phyloP scores from a whole-genome alignment of 2,113 vertebrate species.

The Maccullochella peelii region DNA sequence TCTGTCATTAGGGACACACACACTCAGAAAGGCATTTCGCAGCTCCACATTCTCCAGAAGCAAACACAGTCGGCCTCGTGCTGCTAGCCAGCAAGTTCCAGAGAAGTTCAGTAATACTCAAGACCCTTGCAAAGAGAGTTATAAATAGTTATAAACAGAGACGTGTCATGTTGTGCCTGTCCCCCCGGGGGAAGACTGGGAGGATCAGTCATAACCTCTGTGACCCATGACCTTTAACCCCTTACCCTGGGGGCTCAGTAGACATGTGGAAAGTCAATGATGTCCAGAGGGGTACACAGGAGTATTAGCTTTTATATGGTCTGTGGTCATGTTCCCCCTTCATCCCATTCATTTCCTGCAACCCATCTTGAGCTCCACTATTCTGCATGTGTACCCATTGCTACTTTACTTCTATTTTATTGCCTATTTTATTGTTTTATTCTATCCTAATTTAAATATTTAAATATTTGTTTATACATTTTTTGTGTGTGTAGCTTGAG shows the following conservation, averaged over 20 bases:
- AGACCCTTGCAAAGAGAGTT: slow-evolving; percentile 34
- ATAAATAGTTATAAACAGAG: slow-evolving; percentile 64
- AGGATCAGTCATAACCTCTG: slow-evolving; percentile 60
- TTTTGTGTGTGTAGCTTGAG: not conserved
- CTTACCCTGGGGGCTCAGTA: slow-evolving; percentile 41
- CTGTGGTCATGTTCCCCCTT: slow-evolving; percentile 23
- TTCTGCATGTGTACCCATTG: slow-evolving; percentile 15
- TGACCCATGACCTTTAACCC: slow-evolving; percentile 58
- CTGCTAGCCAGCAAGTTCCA: slow-evolving; percentile 21
- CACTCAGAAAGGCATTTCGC: slow-evolving; percentile 29
- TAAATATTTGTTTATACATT: not conserved
- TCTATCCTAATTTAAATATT: too few species aligned
- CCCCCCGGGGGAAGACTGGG: slow-evolving; percentile 44
- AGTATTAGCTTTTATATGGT: slow-evolving; percentile 47
- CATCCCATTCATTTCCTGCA: slow-evolving; percentile 56
- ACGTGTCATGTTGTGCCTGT: slow-evolving; percentile 45
- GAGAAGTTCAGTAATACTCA: slow-evolving; percentile 34
- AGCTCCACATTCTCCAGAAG: slow-evolving; percentile 34
- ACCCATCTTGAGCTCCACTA: slow-evolving; percentile 43
- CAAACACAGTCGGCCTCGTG: slow-evolving; percentile 32
- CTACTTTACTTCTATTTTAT: too few species aligned
- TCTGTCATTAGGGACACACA: slow-evolving; percentile 70
- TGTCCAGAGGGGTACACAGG: slow-evolving; percentile 66
- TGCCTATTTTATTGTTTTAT: too few species aligned
- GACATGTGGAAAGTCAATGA: slow-evolving; percentile 70